phyloP scores from a whole-genome alignment of 1,140 invertebrate species.

The Riptortus pedestris region DNA sequence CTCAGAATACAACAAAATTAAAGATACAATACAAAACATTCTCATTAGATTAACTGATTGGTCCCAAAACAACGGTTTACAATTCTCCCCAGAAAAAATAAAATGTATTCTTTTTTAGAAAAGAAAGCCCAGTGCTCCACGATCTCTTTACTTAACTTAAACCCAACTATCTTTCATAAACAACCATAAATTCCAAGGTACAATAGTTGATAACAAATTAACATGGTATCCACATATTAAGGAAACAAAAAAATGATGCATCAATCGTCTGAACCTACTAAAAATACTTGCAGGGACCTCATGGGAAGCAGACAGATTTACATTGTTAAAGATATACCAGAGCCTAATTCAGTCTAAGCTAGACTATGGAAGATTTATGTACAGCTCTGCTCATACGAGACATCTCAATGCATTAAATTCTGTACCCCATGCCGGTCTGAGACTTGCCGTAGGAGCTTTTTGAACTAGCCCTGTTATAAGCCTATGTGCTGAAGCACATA shows the following conservation, averaged over 20 bases:
- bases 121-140: too few species aligned
- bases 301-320: neutral
- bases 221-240: neutral
- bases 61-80: too few species aligned
- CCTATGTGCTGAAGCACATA: neutral
- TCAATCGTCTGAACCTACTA: neutral
- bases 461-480: neutral
- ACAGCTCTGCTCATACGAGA: too few species aligned
- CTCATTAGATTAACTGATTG: too few species aligned
- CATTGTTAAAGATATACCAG: neutral
- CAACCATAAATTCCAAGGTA: neutral
- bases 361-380: neutral
- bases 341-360: neutral
- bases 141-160: too few species aligned
- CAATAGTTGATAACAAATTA: neutral
- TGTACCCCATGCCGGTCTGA: neutral
- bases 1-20: too few species aligned
- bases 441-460: neutral
- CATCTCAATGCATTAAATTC: too few species aligned
- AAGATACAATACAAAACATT: too few species aligned
- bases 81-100: too few species aligned
- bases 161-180: too few species aligned
- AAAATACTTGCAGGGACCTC: neutral
- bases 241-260: neutral
- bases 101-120: too few species aligned